Conservation (phyloP, 2,113 vertebrate species). For the Mastomys coucha region DNA sequence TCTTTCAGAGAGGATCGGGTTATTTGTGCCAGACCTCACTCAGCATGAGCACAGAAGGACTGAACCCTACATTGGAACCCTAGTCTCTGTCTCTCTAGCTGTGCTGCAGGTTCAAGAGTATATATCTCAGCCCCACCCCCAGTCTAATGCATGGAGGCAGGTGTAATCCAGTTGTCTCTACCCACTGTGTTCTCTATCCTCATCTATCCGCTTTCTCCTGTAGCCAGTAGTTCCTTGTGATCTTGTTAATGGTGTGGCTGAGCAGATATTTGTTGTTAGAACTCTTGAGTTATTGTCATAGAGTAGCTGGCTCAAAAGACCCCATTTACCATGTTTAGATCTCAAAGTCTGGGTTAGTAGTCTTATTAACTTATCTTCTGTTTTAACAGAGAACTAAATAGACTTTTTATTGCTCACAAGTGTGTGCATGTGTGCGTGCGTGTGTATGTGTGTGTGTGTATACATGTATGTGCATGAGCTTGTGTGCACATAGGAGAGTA, state of each 20-base stretch:
- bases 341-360: background rate
- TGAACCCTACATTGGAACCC: background rate
- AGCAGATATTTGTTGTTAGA: background rate
- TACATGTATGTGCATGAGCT: background rate
- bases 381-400: background rate
- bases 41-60: background rate
- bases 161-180: background rate
- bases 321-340: background rate
- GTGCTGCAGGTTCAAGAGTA: background rate
- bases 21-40: background rate
- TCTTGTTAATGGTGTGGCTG: background rate
- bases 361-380: slow-evolving; percentile 21
- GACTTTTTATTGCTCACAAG: background rate
- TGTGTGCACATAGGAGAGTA: background rate
- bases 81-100: background rate
- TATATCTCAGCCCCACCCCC: background rate
- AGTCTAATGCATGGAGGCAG: background rate
- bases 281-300: slow-evolving; percentile 13
- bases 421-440: background rate
- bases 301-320: background rate
- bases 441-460: background rate
- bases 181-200: background rate
- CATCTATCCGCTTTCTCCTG: background rate
- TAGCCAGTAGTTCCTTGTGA: background rate
- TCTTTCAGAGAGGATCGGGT: background rate